Evolutionary conservation across 1,140 invertebrate genomes (phyloP).

Genomic region (Polyergus mexicanus): DNA sequence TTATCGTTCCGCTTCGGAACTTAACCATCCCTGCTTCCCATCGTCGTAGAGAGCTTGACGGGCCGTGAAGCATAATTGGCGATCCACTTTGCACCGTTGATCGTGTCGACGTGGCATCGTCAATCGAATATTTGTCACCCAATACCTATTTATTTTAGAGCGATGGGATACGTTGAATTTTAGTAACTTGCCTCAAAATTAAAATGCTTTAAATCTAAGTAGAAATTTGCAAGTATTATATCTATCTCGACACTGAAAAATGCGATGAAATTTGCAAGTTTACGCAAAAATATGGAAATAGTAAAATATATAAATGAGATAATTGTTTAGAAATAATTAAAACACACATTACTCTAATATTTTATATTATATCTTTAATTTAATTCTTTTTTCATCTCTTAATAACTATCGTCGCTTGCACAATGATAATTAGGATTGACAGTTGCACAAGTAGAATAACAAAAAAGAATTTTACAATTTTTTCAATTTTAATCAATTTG

Average conservation of each 20-base stretch:
- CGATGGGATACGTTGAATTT: slow-evolving; percentile 14
- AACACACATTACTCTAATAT: background rate
- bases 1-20: slow-evolving; percentile 42
- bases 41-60: slow-evolving; percentile 46
- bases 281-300: no score
- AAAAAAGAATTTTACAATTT: background rate
- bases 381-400: background rate
- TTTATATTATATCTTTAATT: background rate
- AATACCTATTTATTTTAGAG: slow-evolving; percentile 51
- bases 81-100: slow-evolving; percentile 52
- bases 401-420: background rate
- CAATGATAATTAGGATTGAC: background rate
- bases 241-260: background rate
- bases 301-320: background rate
- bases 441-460: background rate
- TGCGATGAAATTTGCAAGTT: background rate
- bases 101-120: slow-evolving; percentile 18
- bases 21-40: slow-evolving; percentile 25
- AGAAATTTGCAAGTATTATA: background rate
- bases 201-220: background rate
- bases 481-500: background rate
- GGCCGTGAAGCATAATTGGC: slow-evolving; percentile 57
- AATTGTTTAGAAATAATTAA: background rate
- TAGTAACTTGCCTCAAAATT: background rate
- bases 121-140: slow-evolving; percentile 51